These are phyloP conservation scores for Aphodius granarius DNA, from an alignment of 2,888 invertebrate species.

Conservation along the genomic window DNA sequence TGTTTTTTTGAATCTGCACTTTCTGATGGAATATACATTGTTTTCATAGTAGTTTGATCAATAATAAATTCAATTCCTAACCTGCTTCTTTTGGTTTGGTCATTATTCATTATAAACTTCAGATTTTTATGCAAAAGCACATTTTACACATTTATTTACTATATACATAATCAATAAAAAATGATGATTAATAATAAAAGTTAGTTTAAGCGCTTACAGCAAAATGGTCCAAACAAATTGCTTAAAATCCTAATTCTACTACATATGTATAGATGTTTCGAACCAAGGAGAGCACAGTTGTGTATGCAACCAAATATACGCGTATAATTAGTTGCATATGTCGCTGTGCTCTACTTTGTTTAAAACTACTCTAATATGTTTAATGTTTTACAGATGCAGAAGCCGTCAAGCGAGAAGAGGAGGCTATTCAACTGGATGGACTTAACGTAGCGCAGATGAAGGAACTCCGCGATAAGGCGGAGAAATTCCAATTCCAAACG, in stretches of 20 bases:
- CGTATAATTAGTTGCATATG: too few relatives aligned
- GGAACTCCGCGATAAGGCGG: slow-evolving; percentile 85
- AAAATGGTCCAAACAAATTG: too few relatives aligned
- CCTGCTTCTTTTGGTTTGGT: slow-evolving; percentile 1
- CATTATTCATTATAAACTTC: too few relatives aligned
- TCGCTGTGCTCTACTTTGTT: too few relatives aligned
- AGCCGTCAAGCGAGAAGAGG: slow-evolving; percentile 87
- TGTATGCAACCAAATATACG: too few relatives aligned
- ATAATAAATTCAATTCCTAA: slow-evolving; percentile 11
- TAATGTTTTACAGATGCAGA: slow-evolving; percentile 73
- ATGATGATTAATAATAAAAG: too few relatives aligned
- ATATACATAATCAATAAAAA: too few relatives aligned
- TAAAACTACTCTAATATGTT: not conserved
- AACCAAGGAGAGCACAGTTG: too few relatives aligned
- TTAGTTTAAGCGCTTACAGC: too few relatives aligned
- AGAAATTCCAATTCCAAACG: slow-evolving; percentile 91
- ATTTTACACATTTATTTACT: too few relatives aligned
- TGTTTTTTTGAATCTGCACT: slow-evolving; percentile 24
- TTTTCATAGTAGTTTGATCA: slow-evolving; percentile 24
- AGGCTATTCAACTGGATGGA: slow-evolving; percentile 94
- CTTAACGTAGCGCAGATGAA: slow-evolving; percentile 92
- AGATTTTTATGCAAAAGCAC: not conserved
- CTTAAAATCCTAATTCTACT: too few relatives aligned
- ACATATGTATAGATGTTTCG: too few relatives aligned
- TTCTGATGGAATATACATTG: slow-evolving; percentile 21